These are phyloP conservation scores for Tipula helvola DNA, from an alignment of 2,888 invertebrate genomes.

Conservation along the genomic window DNA sequence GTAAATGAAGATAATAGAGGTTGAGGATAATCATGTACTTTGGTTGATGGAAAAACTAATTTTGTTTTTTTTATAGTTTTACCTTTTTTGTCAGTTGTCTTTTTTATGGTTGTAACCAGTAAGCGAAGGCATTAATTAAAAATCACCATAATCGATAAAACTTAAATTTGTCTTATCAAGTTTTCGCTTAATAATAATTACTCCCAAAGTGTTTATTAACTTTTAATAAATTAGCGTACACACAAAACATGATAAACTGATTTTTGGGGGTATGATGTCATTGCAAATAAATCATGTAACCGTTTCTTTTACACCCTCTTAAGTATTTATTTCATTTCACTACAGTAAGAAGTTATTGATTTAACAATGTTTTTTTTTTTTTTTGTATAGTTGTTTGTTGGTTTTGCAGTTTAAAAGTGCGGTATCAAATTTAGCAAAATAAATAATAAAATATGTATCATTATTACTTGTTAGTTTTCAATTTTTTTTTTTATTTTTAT, in stretches of 20 bases:
- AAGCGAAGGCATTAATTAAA: neutral
- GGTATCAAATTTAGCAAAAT: neutral
- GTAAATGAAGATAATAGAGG: neutral
- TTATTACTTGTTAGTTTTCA: neutral
- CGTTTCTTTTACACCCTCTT: neutral
- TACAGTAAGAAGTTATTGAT: neutral
- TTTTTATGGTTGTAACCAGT: neutral
- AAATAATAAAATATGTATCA: neutral
- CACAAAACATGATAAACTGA: neutral
- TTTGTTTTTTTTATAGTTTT: neutral
- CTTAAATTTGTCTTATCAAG: neutral
- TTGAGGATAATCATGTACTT: neutral
- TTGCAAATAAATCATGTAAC: neutral
- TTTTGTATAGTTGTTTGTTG: neutral
- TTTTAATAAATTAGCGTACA: neutral
- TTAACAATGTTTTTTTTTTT: neutral
- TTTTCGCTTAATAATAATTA: neutral
- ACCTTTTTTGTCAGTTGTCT: neutral
- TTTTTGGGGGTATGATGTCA: neutral
- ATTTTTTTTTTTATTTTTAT: neutral
- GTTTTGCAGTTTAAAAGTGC: neutral
- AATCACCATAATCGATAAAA: neutral
- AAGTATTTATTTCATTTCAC: neutral
- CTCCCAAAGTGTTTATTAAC: neutral
- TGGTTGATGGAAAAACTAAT: neutral